Base-by-base conservation (phyloP, 2,113 vertebrate species). In the Aleadryas rufinucha region DNA sequence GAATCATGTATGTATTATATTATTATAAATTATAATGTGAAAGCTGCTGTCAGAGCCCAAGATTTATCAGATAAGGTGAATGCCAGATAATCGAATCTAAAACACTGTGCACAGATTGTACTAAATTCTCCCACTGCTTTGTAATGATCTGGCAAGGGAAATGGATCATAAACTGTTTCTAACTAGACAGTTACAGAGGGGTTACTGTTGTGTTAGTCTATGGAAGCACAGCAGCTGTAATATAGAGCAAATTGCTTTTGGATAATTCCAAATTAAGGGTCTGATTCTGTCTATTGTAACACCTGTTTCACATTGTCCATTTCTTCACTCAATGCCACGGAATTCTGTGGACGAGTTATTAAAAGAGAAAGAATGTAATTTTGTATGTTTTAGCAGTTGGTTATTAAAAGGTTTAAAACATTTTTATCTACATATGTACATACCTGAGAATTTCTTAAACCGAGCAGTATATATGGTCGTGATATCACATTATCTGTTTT, bases 101-200 rank as follows among this genome's bases (percentile, higher is more conserved):
- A 76, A 57, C 13, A 47, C 33, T 56, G 27, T 66, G 76, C 60
- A 96, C 54, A 89, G 79, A 95, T 70, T 93, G 76, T 33, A 70
- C 35, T 84, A 47, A 84, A 84, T 90, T 92, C 76, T 77, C 71
- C 85, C 42, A 88, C 68, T 90, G 83, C 52, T 95, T 84, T 92
- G 68, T 13, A 71, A 30, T 22, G 31, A 10, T 81, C 33, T 13
- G 9, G 85, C 63, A 94, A 49, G 42, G 52, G 52, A 93, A 92
- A 89, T 8, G 27, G 79, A 75, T 92, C 80, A 84, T 91, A 80
- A 94, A 85, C 45, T 80, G 31, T 12, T 57, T 72, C 79, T 95
- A 97, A 94, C 53, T 45, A 93, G 92, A 68, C 85, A 90, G 75
- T 27, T 80, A 88, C 63, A 83, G 53, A 79, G 53, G 31, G 49